Evolutionary conservation across 2,797 vertebrate genomes (phyloP).

Genomic region (Varecia variegata): DNA sequence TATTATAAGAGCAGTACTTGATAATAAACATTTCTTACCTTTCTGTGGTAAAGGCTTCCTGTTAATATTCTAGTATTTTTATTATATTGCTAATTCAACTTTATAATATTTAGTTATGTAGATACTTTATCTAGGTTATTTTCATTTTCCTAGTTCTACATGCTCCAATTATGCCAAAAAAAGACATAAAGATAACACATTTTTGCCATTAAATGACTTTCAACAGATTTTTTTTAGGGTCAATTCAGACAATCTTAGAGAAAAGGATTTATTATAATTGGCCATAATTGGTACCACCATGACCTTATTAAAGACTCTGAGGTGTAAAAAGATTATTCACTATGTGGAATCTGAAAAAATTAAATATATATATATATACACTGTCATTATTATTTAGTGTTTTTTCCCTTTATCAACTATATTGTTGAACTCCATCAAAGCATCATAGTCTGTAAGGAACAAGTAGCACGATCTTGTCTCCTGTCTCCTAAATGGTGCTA

Average conservation of each 20-base stretch:
- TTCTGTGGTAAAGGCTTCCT: not conserved
- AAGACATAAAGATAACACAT: not conserved
- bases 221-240: not conserved
- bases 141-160: not conserved
- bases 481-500: not conserved
- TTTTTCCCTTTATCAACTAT: not conserved
- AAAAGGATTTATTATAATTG: not conserved
- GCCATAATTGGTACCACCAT: not conserved
- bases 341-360: not conserved
- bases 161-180: not conserved
- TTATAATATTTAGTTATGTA: not conserved
- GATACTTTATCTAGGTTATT: not conserved
- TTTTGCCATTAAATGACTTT: not conserved
- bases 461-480: not conserved
- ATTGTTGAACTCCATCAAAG: not conserved
- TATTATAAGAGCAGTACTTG: not conserved
- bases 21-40: not conserved
- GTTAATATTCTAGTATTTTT: not conserved
- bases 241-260: not conserved
- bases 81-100: not conserved
- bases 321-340: not conserved
- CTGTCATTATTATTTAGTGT: not conserved
- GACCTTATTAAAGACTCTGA: not conserved
- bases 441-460: not conserved
- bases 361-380: accelerated